Conservation (phyloP, 2,113 vertebrate genomes). For the Siniperca knerii region DNA sequence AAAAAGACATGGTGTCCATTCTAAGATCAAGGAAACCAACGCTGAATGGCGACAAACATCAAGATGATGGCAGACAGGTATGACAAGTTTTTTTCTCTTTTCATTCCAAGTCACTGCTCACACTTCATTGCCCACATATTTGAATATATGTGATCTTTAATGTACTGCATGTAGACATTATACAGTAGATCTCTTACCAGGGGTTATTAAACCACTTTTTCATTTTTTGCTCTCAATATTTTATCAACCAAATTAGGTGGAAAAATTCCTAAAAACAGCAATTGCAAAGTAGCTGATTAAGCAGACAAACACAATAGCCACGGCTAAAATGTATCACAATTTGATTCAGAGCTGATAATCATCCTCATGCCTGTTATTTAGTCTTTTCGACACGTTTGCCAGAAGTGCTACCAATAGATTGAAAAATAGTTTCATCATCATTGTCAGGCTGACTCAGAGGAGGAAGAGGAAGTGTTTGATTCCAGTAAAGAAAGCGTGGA, state of each 20-base stretch:
- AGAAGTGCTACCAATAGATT: background rate
- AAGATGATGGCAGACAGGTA: conserved; percentile 84
- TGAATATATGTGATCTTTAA: background rate
- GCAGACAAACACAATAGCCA: background rate
- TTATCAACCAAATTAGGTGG: background rate
- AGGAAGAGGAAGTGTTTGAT: conserved; percentile 90
- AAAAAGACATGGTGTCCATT: conserved; percentile 94
- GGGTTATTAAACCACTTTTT: background rate
- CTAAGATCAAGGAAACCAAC: conserved; percentile 88
- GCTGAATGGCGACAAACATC: conserved; percentile 83
- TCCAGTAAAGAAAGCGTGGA: conserved; percentile 89
- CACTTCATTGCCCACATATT: background rate
- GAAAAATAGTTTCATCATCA: background rate
- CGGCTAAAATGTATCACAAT: background rate
- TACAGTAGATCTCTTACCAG: background rate
- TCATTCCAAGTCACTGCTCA: background rate
- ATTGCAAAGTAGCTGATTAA: background rate
- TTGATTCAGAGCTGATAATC: background rate
- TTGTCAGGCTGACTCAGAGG: conserved; percentile 87
- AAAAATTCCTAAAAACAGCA: background rate
- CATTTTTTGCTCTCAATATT: background rate
- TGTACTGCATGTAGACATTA: background rate
- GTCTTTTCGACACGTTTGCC: background rate
- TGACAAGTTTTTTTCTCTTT: conserved; percentile 44
- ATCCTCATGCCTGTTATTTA: background rate